Percentiles rank a stretch among this genome's conserved stretches.
Conservation (phyloP, 2,113 vertebrate species). For the Gulo gulo region DNA sequence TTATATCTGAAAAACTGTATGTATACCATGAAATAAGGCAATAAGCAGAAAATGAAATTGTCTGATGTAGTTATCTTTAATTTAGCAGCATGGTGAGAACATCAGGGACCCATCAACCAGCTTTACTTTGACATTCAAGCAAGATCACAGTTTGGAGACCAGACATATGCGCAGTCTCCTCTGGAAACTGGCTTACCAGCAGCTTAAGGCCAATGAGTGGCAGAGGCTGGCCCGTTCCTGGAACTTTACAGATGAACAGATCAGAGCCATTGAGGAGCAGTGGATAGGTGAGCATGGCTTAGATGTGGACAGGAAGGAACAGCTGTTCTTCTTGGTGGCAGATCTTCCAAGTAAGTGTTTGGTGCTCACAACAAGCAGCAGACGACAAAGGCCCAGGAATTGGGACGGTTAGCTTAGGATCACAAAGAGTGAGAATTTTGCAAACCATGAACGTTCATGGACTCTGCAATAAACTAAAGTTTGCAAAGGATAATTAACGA, state of each 20-base stretch:
- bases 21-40: neutral
- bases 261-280: slow-evolving; percentile 90
- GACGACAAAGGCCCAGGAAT: too few relatives aligned
- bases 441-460: neutral
- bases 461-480: neutral
- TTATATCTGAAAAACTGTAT: neutral
- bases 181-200: slow-evolving; percentile 89
- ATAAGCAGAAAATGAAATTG: neutral
- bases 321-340: neutral
- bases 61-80: slow-evolving; percentile 72
- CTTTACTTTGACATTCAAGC: slow-evolving; percentile 88
- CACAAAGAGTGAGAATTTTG: neutral
- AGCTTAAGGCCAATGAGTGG: slow-evolving; percentile 88
- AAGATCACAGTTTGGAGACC: slow-evolving; percentile 89
- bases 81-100: slow-evolving; percentile 81
- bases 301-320: neutral
- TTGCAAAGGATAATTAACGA: neutral
- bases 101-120: slow-evolving; percentile 74
- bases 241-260: slow-evolving; percentile 89
- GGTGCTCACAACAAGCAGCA: neutral
- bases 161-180: slow-evolving; percentile 85
- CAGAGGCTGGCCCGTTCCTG: slow-evolving; percentile 88
- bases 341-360: neutral
- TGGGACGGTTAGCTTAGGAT: neutral
- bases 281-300: slow-evolving; percentile 87